Base-by-base conservation (phyloP, 1,140 invertebrate genomes). In the Drosophila truncata region DNA sequence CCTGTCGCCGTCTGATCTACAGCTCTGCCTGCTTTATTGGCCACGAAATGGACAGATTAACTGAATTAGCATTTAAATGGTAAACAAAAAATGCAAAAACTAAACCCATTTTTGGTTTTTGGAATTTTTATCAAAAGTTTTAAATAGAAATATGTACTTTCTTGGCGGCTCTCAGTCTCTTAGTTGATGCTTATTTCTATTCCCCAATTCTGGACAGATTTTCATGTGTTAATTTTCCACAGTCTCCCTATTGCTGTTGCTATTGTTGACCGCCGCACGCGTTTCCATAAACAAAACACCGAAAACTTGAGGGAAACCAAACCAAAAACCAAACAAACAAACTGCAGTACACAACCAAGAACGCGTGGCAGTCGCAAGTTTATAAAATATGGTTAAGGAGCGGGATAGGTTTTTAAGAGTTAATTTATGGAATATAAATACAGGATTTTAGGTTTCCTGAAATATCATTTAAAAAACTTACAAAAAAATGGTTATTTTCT, bases 241-340 rank as follows among this genome's bases (percentile, higher is more conserved):
- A 47, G 57, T 42, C 55, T 75, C 35, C 67, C 42, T 81, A 69
- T 60, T 64, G 75, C 47, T 76, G 46, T 63, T 74, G 77, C 64
- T 78, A 74, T 86, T 85, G 65, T 86, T 73, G 84, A 82, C 85
- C 85, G 85, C 85, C 85, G 85, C 85, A 88, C 85, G 85, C 85
- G 85, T 91, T 85, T 90, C 60, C 72, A 83, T 88, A 88, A 88
- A 91, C 85, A 88, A 90, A 79, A 64, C 44, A 63, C 41, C 64
- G 52, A 61, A 72, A 78, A 79, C 64, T 72, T 70, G 77, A 78
- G 66, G 55, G 46, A 64, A 73, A 71, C 77, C 73, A 78, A 69
- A 78, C 63, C 55, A 60, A 67, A 78, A 78, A 29, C 83, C 86
- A 85, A 88, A 73, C 63, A 75, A 60, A 81, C 66, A 76, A 46